Evolutionary conservation across 2,888 invertebrate species (phyloP).

Genomic region (Dichetophora obliterata): DNA sequence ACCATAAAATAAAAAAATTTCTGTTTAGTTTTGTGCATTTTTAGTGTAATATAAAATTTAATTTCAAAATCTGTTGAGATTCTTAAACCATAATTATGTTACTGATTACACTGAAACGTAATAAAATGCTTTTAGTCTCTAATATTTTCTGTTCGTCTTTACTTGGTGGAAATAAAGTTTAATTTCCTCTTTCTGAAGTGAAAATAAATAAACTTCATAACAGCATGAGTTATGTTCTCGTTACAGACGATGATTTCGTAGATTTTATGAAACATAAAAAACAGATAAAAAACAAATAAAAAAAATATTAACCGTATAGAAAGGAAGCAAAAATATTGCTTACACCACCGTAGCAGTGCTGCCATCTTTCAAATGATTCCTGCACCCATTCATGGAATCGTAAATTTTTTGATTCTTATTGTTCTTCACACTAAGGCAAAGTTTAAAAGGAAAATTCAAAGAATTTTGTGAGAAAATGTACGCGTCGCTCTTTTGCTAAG

Average conservation of each 20-base stretch:
- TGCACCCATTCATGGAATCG: not conserved
- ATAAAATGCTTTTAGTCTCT: not conserved
- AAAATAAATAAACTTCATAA: slow-evolving; percentile 8
- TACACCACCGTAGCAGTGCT: not conserved
- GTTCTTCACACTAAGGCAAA: too few relatives aligned
- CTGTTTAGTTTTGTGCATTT: too few relatives aligned
- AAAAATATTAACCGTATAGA: slow-evolving; percentile 4
- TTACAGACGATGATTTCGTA: slow-evolving; percentile 8
- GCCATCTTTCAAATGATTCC: not conserved
- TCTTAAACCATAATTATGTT: too few relatives aligned
- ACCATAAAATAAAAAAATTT: too few relatives aligned
- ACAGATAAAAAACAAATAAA: too few relatives aligned
- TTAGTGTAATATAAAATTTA: too few relatives aligned
- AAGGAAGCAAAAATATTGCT: not conserved
- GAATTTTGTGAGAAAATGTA: not conserved
- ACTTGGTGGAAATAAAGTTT: slow-evolving; percentile 9
- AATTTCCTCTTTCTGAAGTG: not conserved
- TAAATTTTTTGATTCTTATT: not conserved
- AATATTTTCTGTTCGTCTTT: not conserved
- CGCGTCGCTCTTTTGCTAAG: too few relatives aligned
- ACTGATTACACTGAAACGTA: too few relatives aligned
- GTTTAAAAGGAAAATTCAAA: not conserved
- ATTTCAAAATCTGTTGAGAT: too few relatives aligned
- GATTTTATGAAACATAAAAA: slow-evolving; percentile 9
- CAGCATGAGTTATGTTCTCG: slow-evolving; percentile 10